Evolutionary conservation across 2,113 vertebrate genomes (phyloP).

Genomic region (Patagioenas fasciata): DNA sequence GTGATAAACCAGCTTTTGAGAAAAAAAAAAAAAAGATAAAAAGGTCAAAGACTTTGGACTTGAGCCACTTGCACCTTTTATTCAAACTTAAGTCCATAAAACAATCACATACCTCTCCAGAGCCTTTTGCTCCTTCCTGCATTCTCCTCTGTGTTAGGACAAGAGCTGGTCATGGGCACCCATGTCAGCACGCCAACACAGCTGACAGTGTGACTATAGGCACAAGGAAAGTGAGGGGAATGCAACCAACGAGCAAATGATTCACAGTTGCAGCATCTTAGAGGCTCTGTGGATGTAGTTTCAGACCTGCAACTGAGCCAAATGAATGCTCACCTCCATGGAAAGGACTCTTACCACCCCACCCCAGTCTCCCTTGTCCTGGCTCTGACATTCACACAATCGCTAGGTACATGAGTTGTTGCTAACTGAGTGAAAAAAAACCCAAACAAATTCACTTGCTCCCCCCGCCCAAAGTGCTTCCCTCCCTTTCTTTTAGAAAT

Average conservation of each 20-base stretch:
- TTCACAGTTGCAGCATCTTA: not conserved
- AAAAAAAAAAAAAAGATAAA: not conserved
- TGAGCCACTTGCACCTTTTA: not conserved
- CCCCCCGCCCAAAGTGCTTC: too few species aligned
- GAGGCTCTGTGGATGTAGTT: not conserved
- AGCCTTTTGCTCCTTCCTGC: not conserved
- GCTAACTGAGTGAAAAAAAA: not conserved
- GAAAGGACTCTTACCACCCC: not conserved
- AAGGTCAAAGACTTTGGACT: not conserved
- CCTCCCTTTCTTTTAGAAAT: not conserved
- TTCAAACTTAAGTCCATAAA: not conserved
- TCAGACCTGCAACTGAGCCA: not conserved
- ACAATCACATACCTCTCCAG: not conserved
- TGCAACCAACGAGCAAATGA: accelerated
- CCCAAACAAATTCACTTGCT: not conserved
- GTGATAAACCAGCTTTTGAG: not conserved
- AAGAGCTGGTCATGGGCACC: not conserved
- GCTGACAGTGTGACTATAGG: not conserved
- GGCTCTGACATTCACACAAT: not conserved
- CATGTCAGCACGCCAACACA: not conserved
- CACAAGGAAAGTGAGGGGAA: not conserved
- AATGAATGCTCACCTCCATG: not conserved
- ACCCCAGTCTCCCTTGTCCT: not conserved
- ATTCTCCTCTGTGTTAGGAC: not conserved
- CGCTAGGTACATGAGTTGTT: not conserved